Conservation (phyloP, 2,888 invertebrate genomes). For the Carcina quercana region DNA sequence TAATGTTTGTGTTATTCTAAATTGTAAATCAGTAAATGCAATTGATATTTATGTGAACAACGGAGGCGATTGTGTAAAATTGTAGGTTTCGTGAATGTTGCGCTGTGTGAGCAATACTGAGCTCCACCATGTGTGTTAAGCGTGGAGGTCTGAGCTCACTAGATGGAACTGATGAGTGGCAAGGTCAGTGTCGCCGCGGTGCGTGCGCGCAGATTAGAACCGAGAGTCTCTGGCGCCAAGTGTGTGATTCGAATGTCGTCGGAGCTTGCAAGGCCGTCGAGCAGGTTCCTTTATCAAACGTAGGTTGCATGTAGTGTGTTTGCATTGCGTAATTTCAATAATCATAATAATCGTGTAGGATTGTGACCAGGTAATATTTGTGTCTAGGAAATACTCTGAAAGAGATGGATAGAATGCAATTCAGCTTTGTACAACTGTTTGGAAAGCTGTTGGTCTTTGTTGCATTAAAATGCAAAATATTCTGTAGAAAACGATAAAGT, state of each 20-base stretch:
- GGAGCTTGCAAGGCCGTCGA: not conserved
- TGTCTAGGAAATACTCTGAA: too few relatives aligned
- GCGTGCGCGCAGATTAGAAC: slow-evolving; percentile 1
- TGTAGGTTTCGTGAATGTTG: too few relatives aligned
- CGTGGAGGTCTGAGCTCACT: slow-evolving; percentile 41
- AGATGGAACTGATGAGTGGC: slow-evolving; percentile 34
- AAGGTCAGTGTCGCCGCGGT: slow-evolving; percentile 49
- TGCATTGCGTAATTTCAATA: slow-evolving; percentile 29
- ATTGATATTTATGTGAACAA: not conserved
- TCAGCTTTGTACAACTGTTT: too few relatives aligned
- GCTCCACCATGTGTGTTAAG: slow-evolving; percentile 21
- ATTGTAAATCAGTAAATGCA: not conserved
- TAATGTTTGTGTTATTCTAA: too few relatives aligned
- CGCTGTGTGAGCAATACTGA: too few relatives aligned
- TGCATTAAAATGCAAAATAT: too few relatives aligned
- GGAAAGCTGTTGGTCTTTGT: too few relatives aligned
- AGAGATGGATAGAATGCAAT: too few relatives aligned
- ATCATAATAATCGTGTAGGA: too few relatives aligned
- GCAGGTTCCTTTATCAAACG: slow-evolving; percentile 14
- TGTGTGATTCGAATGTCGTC: not conserved
- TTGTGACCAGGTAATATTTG: too few relatives aligned
- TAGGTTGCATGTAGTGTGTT: slow-evolving; percentile 29
- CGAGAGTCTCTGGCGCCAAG: not conserved
- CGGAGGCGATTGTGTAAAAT: slow-evolving; percentile 1
- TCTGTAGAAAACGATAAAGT: too few relatives aligned